Evolutionary conservation across 2,797 vertebrate species (phyloP).

Genomic region (Hafferia zeledoni): DNA sequence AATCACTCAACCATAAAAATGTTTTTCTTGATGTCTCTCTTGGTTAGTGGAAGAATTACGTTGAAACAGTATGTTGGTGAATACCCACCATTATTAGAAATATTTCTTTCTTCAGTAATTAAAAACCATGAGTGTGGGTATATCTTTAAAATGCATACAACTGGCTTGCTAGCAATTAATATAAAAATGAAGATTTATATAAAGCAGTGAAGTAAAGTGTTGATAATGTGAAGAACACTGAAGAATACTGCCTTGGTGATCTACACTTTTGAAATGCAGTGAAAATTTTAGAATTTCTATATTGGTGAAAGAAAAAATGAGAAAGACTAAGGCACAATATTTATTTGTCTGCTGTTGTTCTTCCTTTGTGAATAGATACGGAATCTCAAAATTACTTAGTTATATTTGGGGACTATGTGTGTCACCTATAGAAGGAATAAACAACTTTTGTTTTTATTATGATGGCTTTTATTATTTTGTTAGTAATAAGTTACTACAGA

Average conservation of each 20-base stretch:
- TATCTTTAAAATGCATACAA: not conserved
- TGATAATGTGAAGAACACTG: not conserved
- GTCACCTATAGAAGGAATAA: not conserved
- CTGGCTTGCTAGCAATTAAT: not conserved
- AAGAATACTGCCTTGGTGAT: not conserved
- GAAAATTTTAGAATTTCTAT: not conserved
- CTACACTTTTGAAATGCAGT: not conserved
- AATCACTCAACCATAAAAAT: slow-evolving; percentile 54
- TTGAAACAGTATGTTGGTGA: slow-evolving; percentile 21
- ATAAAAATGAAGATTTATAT: not conserved
- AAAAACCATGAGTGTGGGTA: not conserved
- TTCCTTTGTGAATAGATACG: not conserved
- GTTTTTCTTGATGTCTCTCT: slow-evolving; percentile 46
- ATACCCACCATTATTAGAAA: not conserved
- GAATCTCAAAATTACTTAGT: not conserved
- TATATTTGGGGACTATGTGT: not conserved
- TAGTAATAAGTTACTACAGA: not conserved
- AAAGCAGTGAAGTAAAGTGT: not conserved
- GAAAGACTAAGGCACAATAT: not conserved
- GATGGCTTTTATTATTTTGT: not conserved
- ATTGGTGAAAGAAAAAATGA: not conserved
- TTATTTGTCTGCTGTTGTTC: not conserved
- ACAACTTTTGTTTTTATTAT: not conserved
- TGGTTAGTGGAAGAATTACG: slow-evolving; percentile 32
- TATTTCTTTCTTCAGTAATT: not conserved